Percentiles rank a stretch among this genome's conserved stretches.
phyloP scores from a whole-genome alignment of 2,113 vertebrate species.

The Pimephales promelas region DNA sequence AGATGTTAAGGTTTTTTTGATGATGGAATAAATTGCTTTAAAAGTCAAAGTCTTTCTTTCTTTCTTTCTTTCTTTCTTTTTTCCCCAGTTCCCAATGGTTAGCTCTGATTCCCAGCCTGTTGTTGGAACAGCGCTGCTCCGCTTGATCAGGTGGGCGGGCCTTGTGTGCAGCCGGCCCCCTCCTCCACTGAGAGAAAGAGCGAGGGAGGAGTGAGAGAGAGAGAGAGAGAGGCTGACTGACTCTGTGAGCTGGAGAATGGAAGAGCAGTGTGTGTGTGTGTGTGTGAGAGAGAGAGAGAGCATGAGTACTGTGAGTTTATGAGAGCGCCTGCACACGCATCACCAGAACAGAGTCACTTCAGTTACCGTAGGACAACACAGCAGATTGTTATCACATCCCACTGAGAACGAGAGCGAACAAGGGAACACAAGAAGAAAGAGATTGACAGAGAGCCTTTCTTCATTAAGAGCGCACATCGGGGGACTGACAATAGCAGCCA shows the following conservation, averaged over 20 bases:
- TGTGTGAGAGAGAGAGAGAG: constrained; percentile 42
- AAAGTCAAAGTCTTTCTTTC: too few species aligned
- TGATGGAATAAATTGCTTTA: too few species aligned
- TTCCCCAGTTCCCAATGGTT: constrained; percentile 64
- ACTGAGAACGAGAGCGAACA: background rate
- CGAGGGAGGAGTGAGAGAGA: constrained; percentile 54
- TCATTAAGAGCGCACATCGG: constrained; percentile 31
- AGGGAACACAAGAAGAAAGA: constrained; percentile 41
- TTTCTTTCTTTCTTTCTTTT: background rate
- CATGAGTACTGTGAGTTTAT: constrained; percentile 55
- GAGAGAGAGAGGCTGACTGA: constrained; percentile 58
- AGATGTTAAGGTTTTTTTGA: too few species aligned
- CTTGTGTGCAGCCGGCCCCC: constrained; percentile 59
- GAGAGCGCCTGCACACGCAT: constrained; percentile 61
- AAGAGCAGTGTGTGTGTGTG: constrained; percentile 62
- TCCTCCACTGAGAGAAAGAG: constrained; percentile 64
- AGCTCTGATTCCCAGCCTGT: constrained; percentile 63
- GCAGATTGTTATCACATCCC: constrained; percentile 50
- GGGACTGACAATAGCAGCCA: constrained; percentile 48
- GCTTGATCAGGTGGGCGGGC: constrained; percentile 67
- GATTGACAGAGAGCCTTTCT: constrained; percentile 19
- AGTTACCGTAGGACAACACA: constrained; percentile 16
- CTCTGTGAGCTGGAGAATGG: constrained; percentile 70
- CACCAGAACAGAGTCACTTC: constrained; percentile 65
- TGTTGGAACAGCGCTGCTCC: constrained; percentile 24